A percentile compares a stretch with the other conserved stretches of the same genome.
Evolutionary conservation across 2,797 vertebrate genomes (phyloP).

Genomic region (Pantherophis vulpinus): DNA sequence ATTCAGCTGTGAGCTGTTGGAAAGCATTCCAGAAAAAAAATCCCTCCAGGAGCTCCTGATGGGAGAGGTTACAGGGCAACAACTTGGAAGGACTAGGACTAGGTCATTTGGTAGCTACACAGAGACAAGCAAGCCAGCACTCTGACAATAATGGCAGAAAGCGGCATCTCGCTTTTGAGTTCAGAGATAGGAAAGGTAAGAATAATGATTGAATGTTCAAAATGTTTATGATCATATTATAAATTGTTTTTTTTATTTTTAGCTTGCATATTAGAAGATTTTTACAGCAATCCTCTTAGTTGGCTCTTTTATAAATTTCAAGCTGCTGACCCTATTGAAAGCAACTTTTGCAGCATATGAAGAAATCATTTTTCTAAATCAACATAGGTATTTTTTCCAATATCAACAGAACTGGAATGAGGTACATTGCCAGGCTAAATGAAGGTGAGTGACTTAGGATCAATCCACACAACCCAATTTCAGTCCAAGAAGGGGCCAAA

Average conservation of each 20-base stretch:
- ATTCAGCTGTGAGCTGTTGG: not conserved
- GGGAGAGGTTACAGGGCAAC: not conserved
- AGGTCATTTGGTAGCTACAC: not conserved
- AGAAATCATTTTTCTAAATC: not conserved
- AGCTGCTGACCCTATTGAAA: not conserved
- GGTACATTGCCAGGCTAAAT: not conserved
- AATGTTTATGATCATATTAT: not conserved
- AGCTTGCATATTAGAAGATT: not conserved
- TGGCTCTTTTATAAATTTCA: not conserved
- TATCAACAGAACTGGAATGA: not conserved
- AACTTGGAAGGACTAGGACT: not conserved
- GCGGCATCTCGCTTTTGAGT: not conserved
- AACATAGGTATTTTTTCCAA: not conserved
- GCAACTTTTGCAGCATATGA: not conserved
- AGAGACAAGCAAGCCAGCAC: not conserved
- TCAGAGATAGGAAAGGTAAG: not conserved
- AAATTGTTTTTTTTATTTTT: not conserved
- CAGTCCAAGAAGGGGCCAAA: not conserved
- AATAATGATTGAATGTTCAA: not conserved
- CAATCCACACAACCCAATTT: not conserved
- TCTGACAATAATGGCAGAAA: not conserved
- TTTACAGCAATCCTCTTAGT: not conserved
- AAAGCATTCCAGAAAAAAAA: not conserved
- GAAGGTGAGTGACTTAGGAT: not conserved
- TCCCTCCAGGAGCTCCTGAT: not conserved